Evolutionary conservation across 2,113 vertebrate species (phyloP).

Genomic region (Donacobius atricapilla): DNA sequence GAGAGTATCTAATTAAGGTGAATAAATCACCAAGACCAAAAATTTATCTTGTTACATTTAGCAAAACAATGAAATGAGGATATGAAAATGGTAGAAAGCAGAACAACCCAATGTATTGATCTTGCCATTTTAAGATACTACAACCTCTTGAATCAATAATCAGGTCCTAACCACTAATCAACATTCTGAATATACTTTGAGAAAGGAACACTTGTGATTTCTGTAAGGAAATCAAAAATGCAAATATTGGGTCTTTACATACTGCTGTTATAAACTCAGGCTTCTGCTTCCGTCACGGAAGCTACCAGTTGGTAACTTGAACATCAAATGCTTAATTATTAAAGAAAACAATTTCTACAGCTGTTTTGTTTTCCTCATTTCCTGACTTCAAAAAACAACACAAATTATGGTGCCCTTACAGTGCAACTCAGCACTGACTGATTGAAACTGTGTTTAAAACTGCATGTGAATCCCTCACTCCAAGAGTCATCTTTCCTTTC

Average conservation of each 20-base stretch:
- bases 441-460: neutral
- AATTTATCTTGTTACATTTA: neutral
- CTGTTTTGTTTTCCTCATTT: neutral
- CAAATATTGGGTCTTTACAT: neutral
- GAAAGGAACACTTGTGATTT: neutral
- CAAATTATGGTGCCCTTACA: neutral
- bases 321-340: neutral
- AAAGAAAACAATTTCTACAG: neutral
- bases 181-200: neutral
- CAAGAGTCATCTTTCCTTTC: neutral
- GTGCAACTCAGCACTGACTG: neutral
- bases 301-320: neutral
- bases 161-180: too few relatives aligned
- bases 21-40: neutral
- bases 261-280: neutral
- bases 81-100: neutral
- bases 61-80: neutral
- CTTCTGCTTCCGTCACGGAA: neutral
- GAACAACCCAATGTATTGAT: neutral
- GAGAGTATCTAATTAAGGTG: constrained; percentile 77
- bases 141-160: neutral
- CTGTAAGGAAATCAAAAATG: neutral
- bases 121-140: neutral
- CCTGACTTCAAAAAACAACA: neutral
- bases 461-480: neutral